Evolutionary conservation across 2,113 vertebrate species (phyloP), one percentile per base, ranked within the genome.

Genomic region (Varanus komodoensis): DNA sequence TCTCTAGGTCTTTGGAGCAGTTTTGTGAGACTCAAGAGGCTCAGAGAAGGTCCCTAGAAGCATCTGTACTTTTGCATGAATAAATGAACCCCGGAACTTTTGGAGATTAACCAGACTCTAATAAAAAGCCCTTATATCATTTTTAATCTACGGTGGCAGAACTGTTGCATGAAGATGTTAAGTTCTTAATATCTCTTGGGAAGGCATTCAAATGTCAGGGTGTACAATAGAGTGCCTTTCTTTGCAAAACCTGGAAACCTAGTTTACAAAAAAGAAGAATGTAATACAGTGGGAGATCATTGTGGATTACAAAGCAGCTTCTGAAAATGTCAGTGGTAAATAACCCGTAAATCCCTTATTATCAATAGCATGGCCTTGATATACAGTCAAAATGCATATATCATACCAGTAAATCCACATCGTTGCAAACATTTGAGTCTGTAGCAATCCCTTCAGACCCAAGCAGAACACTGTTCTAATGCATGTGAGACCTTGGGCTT

Each of bases 271-370:
- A 78, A 57, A 23, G 15, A 73, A 85, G 87, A 88, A 81, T 81
- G 74, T 80, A 90, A 90, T 86, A 48, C 74, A 57, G 27, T 6
- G n/a, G 15, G 64, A 80, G 89, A 80, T 90, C 48, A 48, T 80
- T 9, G 64, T 90, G 89, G 83, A 86, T 90, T 90, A 90, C n/a
- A 86, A 32, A 69, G 32, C 61, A 71, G 89, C 89, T 86, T 90
- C 68, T 68, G 74, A 80, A 80, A 90, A 90, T 80, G 89, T 90
- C 89, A 90, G 75, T 69, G 67, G 83, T 79, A 90, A 90, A 86
- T 90, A 86, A 75, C 83, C 75, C 79, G 74, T 50, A 90, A 90
- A 86, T 79, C 89, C 89, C 75, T 90, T 90, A 86, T 86, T 90
- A 86, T 86, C 83, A 90, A 90, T 90, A 90, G n/a, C 38, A 21